Base-by-base conservation (phyloP, 37 sponge, comb jelly and placozoan species). In the Eunapius fragilis region DNA sequence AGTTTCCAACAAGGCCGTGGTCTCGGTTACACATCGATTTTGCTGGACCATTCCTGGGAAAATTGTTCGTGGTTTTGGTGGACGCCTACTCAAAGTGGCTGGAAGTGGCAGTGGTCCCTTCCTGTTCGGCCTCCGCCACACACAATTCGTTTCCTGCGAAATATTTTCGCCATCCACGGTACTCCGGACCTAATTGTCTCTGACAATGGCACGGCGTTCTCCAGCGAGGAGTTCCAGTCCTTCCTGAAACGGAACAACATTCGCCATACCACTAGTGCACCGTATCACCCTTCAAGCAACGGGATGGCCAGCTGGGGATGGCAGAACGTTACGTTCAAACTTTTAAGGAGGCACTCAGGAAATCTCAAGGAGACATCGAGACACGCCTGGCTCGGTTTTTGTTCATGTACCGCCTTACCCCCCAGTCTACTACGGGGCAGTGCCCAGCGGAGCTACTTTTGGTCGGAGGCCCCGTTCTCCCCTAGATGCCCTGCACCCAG, bases 1-100 rank as follows among this genome's bases (percentile, higher is more conserved):
- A 76, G 25, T 85, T 77, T 71, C 86, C 86, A 77, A 7, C 31
- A 32, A 30, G 37, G 50, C 78, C 86, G 28, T 85, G 86, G 86
- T 31, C 71, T 3, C 45, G 86, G 28, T 2, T 85, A 0, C 86
- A 85, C 31, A 50, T 85, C 26, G 86, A 85, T 25, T 37, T 77
- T 41, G 30, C 72, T 2, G 78, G 68, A 11, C 86, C 78, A 36
- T 30, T 75, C 24, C 25, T 35, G 10, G 78, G 86, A 2, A 74
- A 84, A 48, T 37, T 84, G 84, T 84, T 80, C 25, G 17, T 85
- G 35, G 6, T 85, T 12, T 30, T 85, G 24, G 37, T 85, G 2
- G 86, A 85, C 70, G 30, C 86, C 28, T 37, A 37, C 34, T 77
- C 78, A n/a, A 85, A 85, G 31, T 85, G 86, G 86, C 24, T 85